These are phyloP conservation scores for Sternotherus odoratus DNA, from an alignment of 2,797 vertebrate genomes.

Conservation along the genomic window DNA sequence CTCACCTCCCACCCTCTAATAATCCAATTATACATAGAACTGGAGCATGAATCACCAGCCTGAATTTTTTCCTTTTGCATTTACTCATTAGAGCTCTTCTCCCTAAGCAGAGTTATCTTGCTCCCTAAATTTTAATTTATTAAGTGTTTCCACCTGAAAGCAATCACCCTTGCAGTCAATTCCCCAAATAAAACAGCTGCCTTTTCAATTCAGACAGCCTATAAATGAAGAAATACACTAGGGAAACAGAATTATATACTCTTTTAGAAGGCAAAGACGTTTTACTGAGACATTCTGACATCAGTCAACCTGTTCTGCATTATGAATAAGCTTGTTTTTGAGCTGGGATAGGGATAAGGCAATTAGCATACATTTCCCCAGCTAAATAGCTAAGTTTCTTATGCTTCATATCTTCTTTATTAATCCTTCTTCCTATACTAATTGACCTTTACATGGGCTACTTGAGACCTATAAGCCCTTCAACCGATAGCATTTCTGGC, in stretches of 20 bases:
- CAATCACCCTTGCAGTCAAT: slow-evolving; percentile 76
- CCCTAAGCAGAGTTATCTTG: slow-evolving; percentile 58
- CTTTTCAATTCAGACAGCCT: slow-evolving; percentile 76
- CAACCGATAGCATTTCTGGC: neutral
- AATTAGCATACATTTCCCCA: neutral
- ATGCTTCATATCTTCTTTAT: neutral
- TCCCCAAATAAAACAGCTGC: slow-evolving; percentile 79
- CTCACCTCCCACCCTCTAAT: slow-evolving; percentile 63
- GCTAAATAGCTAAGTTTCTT: slow-evolving; percentile 2
- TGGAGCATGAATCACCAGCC: slow-evolving; percentile 37
- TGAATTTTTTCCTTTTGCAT: slow-evolving; percentile 11
- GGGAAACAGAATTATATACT: slow-evolving; percentile 67
- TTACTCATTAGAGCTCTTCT: slow-evolving; percentile 55
- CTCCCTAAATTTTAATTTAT: slow-evolving; percentile 81
- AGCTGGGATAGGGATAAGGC: neutral
- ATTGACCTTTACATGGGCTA: slow-evolving; percentile 47
- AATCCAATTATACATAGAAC: slow-evolving; percentile 75
- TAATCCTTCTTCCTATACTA: slow-evolving; percentile 41
- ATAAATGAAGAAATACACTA: slow-evolving; percentile 74
- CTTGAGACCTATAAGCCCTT: slow-evolving; percentile 31
- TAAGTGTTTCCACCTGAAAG: slow-evolving; percentile 79
- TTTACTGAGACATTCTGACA: slow-evolving; percentile 59
- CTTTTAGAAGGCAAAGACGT: slow-evolving; percentile 65
- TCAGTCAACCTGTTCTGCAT: slow-evolving; percentile 43
- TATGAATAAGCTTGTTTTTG: slow-evolving; percentile 21